phyloP scores from a whole-genome alignment of 1,140 invertebrate species.

The Phenacoccus solenopsis region DNA sequence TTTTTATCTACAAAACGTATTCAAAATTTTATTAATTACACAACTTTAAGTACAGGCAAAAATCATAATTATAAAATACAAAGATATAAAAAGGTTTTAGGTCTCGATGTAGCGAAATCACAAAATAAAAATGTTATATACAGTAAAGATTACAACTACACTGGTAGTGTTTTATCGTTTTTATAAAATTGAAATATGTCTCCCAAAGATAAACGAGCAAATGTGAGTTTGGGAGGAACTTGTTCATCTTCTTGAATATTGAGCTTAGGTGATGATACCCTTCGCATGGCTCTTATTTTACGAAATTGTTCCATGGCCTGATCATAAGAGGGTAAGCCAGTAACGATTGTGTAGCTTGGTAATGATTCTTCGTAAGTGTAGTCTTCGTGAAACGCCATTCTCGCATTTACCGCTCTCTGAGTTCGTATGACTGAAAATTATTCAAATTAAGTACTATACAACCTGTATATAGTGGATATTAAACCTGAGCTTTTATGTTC shows the following conservation, averaged over 20 bases:
- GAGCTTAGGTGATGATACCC: not conserved
- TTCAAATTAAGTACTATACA: no score
- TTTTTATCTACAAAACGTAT: not conserved
- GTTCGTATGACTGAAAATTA: slow-evolving; percentile 5
- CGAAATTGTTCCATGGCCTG: slow-evolving; percentile 39
- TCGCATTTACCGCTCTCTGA: slow-evolving; percentile 4
- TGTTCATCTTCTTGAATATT: not conserved
- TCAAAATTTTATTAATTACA: not conserved
- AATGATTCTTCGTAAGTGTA: slow-evolving; percentile 38
- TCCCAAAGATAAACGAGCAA: not conserved
- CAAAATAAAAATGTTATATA: no score
- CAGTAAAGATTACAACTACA: not conserved
- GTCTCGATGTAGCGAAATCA: no score
- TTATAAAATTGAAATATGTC: slow-evolving; percentile 9
- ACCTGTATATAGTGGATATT: no score
- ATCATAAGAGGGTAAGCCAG: slow-evolving; percentile 46
- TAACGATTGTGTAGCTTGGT: slow-evolving; percentile 47
- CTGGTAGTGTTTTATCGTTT: slow-evolving; percentile 4
- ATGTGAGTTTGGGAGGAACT: not conserved
- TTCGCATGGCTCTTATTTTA: not conserved
- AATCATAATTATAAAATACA: not conserved
- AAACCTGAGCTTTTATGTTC: no score
- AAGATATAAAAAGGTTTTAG: not conserved
- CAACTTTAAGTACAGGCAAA: no score
- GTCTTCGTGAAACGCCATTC: slow-evolving; percentile 25